Evolutionary conservation across 2,888 invertebrate genomes (phyloP).

Genomic region (Dolichopus griseipennis): DNA sequence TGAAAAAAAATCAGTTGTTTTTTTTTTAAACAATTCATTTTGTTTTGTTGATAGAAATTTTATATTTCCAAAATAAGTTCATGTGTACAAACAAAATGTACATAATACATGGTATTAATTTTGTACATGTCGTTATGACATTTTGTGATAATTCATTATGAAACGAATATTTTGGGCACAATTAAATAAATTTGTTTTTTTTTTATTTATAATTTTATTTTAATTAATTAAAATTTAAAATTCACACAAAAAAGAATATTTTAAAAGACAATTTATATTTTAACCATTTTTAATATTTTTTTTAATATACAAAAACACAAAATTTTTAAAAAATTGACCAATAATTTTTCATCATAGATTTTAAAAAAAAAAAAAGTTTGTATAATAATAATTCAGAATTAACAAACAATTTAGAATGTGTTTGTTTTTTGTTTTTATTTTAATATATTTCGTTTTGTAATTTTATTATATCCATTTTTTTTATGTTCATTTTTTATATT

Average conservation of each 20-base stretch:
- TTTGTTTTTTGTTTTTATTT: not conserved
- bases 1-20: not conserved
- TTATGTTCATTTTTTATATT: too few relatives aligned
- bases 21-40: not conserved
- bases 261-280: not conserved
- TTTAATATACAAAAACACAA: too few relatives aligned
- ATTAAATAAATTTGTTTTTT: not conserved
- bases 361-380: too few relatives aligned
- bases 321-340: too few relatives aligned
- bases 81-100: not conserved
- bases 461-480: not conserved
- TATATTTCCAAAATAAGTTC: not conserved
- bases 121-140: not conserved
- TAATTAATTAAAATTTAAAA: not conserved
- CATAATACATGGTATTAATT: not conserved
- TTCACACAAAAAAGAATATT: not conserved
- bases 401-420: too few relatives aligned
- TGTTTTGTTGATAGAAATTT: not conserved
- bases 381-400: too few relatives aligned
- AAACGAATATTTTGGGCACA: not conserved
- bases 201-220: not conserved
- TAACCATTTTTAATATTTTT: too few relatives aligned
- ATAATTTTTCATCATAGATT: too few relatives aligned
- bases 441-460: not conserved
- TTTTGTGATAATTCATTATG: not conserved